These are phyloP conservation scores for Sphaerophoria rueppellii DNA, from an alignment of 2,888 invertebrate genomes.

Conservation along the genomic window DNA sequence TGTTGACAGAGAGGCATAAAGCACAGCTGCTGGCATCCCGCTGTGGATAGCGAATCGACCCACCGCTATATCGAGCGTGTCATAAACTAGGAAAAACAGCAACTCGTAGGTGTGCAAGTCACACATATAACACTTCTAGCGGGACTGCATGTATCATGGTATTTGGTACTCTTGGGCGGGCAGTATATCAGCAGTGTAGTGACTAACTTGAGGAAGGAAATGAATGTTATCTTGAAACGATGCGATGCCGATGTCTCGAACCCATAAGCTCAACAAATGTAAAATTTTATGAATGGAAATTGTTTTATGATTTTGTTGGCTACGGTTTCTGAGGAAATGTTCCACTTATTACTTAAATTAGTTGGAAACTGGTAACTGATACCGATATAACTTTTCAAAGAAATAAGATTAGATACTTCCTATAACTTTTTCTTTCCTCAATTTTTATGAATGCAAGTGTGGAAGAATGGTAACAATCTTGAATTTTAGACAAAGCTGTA, in stretches of 20 bases:
- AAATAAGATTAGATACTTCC: too few relatives aligned
- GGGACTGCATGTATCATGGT: not conserved
- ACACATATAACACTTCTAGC: not conserved
- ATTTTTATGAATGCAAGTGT: too few relatives aligned
- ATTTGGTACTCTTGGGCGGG: not conserved
- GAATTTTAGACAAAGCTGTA: too few relatives aligned
- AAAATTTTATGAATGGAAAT: slow-evolving; percentile 57
- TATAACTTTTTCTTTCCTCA: too few relatives aligned
- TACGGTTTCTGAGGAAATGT: slow-evolving; percentile 59
- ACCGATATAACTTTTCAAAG: too few relatives aligned
- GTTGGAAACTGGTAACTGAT: too few relatives aligned
- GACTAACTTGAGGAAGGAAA: not conserved
- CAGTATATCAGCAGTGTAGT: not conserved
- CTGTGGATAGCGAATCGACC: slow-evolving; percentile 12
- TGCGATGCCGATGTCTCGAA: slow-evolving; percentile 27
- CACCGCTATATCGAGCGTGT: not conserved
- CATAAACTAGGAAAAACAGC: slow-evolving; percentile 20
- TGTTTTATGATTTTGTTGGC: slow-evolving; percentile 51
- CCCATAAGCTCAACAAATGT: slow-evolving; percentile 38
- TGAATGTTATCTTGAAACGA: slow-evolving; percentile 36
- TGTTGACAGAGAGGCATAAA: not conserved
- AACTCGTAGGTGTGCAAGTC: slow-evolving; percentile 43
- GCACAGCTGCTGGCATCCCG: slow-evolving; percentile 42
- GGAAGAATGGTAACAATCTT: too few relatives aligned
- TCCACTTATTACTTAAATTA: slow-evolving; percentile 36